phyloP scores from a whole-genome alignment of 2,797 vertebrate genomes.

The Selene dorsalis region DNA sequence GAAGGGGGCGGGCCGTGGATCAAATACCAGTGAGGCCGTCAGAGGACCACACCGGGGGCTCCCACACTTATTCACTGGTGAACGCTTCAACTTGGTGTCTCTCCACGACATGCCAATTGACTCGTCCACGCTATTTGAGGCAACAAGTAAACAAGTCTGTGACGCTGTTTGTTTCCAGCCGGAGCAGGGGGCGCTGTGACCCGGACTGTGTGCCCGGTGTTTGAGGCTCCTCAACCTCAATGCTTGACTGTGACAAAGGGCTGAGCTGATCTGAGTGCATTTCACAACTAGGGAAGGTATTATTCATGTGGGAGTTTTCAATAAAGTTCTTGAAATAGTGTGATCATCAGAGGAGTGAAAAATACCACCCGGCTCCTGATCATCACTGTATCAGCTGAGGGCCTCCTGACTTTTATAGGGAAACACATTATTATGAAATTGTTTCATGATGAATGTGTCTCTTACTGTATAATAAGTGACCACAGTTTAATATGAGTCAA shows the following conservation, averaged over 20 bases:
- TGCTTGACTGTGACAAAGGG: background rate
- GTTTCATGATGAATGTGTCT: constrained; percentile 30
- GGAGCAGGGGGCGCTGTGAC: constrained; percentile 19
- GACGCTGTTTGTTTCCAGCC: background rate
- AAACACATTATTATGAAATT: constrained; percentile 50
- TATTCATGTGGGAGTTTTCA: background rate
- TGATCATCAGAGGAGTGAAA: too few species aligned
- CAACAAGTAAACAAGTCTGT: background rate
- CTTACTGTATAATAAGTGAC: constrained; percentile 4
- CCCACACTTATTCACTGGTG: constrained; percentile 6
- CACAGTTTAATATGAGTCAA: background rate
- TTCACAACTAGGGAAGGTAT: background rate
- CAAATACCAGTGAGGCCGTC: constrained; percentile 22
- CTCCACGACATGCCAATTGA: background rate
- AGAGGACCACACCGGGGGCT: constrained; percentile 24
- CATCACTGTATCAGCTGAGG: constrained; percentile 52
- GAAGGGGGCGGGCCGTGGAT: constrained; percentile 59
- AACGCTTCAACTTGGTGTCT: background rate
- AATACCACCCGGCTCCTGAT: constrained; percentile 3
- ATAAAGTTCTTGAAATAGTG: too few species aligned
- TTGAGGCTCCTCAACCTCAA: background rate
- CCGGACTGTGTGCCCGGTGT: background rate
- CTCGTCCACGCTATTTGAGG: constrained; percentile 18
- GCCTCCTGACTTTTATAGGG: constrained; percentile 44
- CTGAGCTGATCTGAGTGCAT: background rate